These are phyloP conservation scores for Paramisgurnus dabryanus DNA, from an alignment of 2,113 vertebrate species.

Conservation along the genomic window DNA sequence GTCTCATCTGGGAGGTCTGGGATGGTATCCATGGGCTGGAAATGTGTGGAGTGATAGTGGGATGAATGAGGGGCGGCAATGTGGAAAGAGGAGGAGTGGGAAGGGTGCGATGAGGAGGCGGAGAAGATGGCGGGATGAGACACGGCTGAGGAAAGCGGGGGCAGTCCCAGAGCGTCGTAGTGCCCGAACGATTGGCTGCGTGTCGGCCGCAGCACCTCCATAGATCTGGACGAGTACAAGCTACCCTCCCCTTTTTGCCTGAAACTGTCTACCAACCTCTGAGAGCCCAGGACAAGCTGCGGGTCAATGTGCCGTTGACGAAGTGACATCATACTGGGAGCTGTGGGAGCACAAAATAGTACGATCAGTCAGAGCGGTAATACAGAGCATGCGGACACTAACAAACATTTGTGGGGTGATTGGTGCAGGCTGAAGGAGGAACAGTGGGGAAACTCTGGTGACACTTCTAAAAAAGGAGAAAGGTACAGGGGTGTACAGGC, in stretches of 20 bases:
- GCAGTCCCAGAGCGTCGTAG: slow-evolving; percentile 78
- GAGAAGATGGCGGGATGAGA: slow-evolving; percentile 69
- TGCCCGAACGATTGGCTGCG: slow-evolving; percentile 86
- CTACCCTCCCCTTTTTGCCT: slow-evolving; percentile 76
- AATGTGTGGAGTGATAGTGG: slow-evolving; percentile 84
- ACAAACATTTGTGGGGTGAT: background rate
- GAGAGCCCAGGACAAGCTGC: slow-evolving; percentile 87
- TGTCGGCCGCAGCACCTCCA: slow-evolving; percentile 79
- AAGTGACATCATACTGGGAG: slow-evolving; percentile 87
- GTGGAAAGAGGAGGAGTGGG: slow-evolving; percentile 69
- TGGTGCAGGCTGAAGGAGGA: background rate
- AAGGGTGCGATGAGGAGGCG: slow-evolving; percentile 63
- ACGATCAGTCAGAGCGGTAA: slow-evolving; percentile 31
- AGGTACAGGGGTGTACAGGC: slow-evolving; percentile 36
- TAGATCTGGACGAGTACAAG: slow-evolving; percentile 71
- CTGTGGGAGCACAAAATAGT: slow-evolving; percentile 75
- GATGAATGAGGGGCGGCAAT: slow-evolving; percentile 66
- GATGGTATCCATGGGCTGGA: slow-evolving; percentile 92
- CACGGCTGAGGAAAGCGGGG: slow-evolving; percentile 71
- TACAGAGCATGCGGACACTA: background rate
- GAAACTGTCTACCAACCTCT: slow-evolving; percentile 97
- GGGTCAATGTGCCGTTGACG: slow-evolving; percentile 93
- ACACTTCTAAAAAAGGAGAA: slow-evolving; percentile 20
- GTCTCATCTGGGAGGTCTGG: slow-evolving; percentile 84
- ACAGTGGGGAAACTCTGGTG: slow-evolving; percentile 42